These are phyloP conservation scores for Formicarius rufipectus DNA, from an alignment of 2,113 vertebrate genomes.

Conservation along the genomic window DNA sequence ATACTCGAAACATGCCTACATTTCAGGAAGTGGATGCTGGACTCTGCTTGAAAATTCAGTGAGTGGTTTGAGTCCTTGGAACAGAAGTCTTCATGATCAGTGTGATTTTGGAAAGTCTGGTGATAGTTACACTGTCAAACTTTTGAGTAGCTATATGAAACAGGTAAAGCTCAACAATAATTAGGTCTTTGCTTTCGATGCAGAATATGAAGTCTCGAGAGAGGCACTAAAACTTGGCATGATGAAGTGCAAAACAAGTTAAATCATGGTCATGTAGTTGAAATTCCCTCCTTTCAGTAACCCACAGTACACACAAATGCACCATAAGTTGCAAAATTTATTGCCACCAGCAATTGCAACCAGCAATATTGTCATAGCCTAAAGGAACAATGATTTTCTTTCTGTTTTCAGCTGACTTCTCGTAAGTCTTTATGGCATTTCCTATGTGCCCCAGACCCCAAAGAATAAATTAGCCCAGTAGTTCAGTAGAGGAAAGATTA, in stretches of 20 bases:
- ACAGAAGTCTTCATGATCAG: background rate
- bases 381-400: background rate
- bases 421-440: background rate
- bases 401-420: background rate
- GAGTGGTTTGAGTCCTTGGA: background rate
- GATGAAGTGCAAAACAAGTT: background rate
- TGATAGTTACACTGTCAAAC: background rate
- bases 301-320: background rate
- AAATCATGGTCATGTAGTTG: background rate
- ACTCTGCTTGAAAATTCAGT: background rate
- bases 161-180: conserved; percentile 23
- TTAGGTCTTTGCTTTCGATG: background rate
- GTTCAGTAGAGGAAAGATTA: background rate
- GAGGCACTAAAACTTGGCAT: conserved; percentile 11
- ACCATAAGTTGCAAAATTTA: conserved; percentile 29
- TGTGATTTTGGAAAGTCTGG: background rate
- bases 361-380: background rate
- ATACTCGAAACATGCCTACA: background rate
- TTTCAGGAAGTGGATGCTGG: background rate
- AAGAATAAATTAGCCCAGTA: background rate
- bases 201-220: conserved; percentile 7
- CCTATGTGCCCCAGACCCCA: background rate
- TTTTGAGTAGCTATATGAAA: background rate
- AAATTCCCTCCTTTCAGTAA: background rate
- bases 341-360: background rate